A percentile compares a stretch with the other conserved stretches of the same genome.
These are phyloP conservation scores for Semnornis frantzii DNA, from an alignment of 2,113 vertebrate species.

Conservation along the genomic window DNA sequence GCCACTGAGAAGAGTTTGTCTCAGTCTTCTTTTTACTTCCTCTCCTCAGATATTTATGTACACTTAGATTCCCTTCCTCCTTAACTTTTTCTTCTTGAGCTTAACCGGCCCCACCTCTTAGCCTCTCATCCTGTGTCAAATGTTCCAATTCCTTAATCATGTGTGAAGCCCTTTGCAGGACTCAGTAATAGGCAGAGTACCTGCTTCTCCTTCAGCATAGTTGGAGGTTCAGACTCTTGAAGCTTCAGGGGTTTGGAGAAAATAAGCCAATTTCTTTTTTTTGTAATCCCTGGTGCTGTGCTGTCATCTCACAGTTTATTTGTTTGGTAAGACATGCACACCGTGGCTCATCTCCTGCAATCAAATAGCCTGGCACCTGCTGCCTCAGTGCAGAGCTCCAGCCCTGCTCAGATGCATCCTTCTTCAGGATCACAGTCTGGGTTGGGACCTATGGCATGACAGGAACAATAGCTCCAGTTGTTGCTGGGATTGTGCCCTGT, in stretches of 20 bases:
- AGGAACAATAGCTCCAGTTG: background rate
- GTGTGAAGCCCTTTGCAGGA: background rate
- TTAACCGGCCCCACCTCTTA: background rate
- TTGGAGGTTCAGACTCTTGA: background rate
- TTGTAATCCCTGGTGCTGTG: background rate
- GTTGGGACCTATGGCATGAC: background rate
- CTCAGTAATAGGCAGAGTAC: background rate
- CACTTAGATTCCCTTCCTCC: too few species aligned
- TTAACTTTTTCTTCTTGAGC: background rate
- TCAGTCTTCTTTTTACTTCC: background rate
- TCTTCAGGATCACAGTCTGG: background rate
- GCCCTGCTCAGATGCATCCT: background rate
- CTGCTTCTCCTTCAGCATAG: background rate
- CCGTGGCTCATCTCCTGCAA: background rate
- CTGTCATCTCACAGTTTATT: background rate
- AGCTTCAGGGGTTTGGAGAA: background rate
- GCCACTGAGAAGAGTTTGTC: background rate
- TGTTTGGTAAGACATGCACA: background rate
- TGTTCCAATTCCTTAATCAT: background rate
- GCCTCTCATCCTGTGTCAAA: fast-evolving
- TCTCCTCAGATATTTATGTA: background rate
- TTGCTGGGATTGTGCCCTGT: background rate
- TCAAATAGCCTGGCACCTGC: background rate
- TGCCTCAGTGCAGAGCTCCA: background rate
- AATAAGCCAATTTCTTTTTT: background rate